These are phyloP conservation scores for Rugalucina vietnamica DNA, from an alignment of 2,888 invertebrate species.

Conservation along the genomic window DNA sequence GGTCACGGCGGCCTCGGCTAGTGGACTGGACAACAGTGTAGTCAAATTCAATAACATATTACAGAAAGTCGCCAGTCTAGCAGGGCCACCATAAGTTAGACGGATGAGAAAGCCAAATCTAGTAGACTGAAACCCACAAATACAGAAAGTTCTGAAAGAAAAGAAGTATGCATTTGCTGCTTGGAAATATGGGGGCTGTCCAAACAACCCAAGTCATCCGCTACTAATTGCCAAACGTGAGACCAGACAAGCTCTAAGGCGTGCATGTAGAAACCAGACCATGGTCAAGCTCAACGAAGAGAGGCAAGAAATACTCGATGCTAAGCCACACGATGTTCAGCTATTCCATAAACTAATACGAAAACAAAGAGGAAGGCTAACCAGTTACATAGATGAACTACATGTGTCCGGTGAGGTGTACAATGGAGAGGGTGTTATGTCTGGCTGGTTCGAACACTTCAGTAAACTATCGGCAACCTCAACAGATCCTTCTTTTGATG, in stretches of 20 bases:
- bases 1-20: neutral
- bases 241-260: neutral
- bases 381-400: constrained; percentile 2
- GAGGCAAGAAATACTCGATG: neutral
- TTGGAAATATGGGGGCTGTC: neutral
- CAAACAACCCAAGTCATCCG: neutral
- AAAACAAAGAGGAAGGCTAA: neutral
- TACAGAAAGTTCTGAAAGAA: neutral
- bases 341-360: neutral
- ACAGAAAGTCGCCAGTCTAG: neutral
- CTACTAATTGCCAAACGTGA: neutral
- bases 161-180: neutral
- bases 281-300: neutral
- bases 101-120: too few relatives aligned
- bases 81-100: neutral
- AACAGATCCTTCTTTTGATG: neutral
- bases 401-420: neutral
- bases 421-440: neutral
- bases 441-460: neutral
- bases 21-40: neutral
- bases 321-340: neutral
- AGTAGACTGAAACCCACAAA: too few relatives aligned
- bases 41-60: neutral
- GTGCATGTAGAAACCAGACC: neutral
- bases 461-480: neutral